Evolutionary conservation across 2,113 vertebrate species (phyloP).

Genomic region (Archocentrus centrarchus): DNA sequence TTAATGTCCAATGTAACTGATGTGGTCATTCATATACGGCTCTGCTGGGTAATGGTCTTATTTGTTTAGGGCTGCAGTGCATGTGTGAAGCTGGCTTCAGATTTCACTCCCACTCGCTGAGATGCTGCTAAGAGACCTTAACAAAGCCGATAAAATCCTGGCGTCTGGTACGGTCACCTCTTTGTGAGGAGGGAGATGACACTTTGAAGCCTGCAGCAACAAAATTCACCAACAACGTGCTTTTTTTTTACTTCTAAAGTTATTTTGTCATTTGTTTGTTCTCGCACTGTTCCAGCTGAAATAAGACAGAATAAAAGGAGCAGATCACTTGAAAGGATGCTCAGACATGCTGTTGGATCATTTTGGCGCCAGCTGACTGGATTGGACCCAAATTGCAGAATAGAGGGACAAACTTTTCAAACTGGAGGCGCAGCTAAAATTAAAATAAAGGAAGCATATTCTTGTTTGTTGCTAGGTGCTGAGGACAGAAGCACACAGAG

Average conservation of each 20-base stretch:
- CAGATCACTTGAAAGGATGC: background rate
- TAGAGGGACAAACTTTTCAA: background rate
- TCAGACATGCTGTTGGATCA: background rate
- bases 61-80: constrained; percentile 2
- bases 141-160: background rate
- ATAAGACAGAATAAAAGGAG: background rate
- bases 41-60: background rate
- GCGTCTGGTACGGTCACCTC: constrained; percentile 8
- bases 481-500: background rate
- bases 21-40: background rate
- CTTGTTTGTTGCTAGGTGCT: background rate
- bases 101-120: background rate
- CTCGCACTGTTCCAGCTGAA: background rate
- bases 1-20: background rate
- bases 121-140: constrained; percentile 2
- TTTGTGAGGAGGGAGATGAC: background rate
- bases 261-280: background rate
- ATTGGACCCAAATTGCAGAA: background rate
- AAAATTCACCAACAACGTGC: background rate
- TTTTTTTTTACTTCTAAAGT: background rate
- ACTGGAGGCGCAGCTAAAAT: background rate
- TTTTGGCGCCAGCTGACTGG: background rate
- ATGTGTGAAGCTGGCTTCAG: background rate
- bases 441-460: fast-evolving
- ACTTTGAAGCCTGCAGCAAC: background rate